Evolutionary conservation across 2,888 invertebrate genomes (phyloP).

Genomic region (Nomada hirtipes): DNA sequence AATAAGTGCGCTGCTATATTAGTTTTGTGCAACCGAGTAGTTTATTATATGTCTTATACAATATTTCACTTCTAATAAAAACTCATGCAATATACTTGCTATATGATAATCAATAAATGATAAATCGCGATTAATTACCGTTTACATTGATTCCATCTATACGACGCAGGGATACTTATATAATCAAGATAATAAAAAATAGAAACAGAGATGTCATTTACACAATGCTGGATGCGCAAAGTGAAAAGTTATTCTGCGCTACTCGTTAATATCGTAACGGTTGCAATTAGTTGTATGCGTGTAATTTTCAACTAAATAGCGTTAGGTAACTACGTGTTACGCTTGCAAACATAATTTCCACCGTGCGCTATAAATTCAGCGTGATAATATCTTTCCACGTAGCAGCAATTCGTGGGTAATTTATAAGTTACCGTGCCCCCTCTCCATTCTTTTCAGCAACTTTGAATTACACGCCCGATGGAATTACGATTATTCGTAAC

Average conservation of each 20-base stretch:
- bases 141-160: no score
- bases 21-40: no score
- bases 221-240: background rate
- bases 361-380: background rate
- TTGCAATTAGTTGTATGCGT: background rate
- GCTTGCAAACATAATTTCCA: background rate
- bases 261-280: background rate
- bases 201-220: no score
- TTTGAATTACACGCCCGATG: background rate
- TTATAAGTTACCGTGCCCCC: no score
- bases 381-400: background rate
- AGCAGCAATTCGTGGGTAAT: background rate
- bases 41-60: no score
- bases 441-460: background rate
- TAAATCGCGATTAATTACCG: no score
- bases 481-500: background rate
- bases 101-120: no score
- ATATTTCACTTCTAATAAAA: no score
- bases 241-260: background rate
- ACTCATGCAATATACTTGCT: no score
- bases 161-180: no score
- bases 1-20: no score
- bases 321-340: background rate
- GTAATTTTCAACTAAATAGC: conserved; percentile 1
- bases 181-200: background rate